Base-by-base conservation (phyloP, 2,113 vertebrate genomes). In the Muscicapa adusta region DNA sequence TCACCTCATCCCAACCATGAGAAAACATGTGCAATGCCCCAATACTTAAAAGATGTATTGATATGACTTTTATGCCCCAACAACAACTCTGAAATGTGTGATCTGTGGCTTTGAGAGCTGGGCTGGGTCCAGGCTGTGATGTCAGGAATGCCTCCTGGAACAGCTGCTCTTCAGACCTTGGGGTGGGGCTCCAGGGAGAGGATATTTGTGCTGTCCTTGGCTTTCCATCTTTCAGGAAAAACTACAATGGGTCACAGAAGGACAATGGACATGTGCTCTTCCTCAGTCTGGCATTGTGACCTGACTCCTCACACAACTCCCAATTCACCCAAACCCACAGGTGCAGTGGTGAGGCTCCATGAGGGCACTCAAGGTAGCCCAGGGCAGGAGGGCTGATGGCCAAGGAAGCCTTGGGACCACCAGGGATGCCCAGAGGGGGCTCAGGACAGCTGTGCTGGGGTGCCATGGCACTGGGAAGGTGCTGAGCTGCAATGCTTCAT, bases 191-290 rank as follows among this genome's bases (percentile, higher is more conserved):
- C 18, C 26, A 31, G 31, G 43, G 25, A 61, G 38, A 16, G 26
- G 47, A 8, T 2, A 25, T 10, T 18, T 2, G 8, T 23, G 3
- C 1, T 9, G 15, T 28, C 31, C 26, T 29, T 6, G 40, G 19
- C 38, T 36, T 22, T 53, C 16, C 24, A 67, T 40, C 36, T 34
- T 15, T 25, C 56, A 31, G 67, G 24, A 19, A 31, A 7, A 85
- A 2, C 56, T 14, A 1, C 40, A 20, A 0, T 3, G 10, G 10
- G 6, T 9, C 29, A 51, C 10, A 53, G 45, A 22, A 51, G 24
- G 18, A 12, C 12, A 18, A 9, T 0, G 45, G 63, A 13, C 26
- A 29, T 0, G 0, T 19, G 23, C 34, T 56, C 38, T 38, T 77
- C 38, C 65, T 54, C 24, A 50, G 17, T 1, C 9, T 60, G 40